Evolutionary conservation across 2,113 vertebrate species (phyloP).

Genomic region (Erpornis zantholeuca): DNA sequence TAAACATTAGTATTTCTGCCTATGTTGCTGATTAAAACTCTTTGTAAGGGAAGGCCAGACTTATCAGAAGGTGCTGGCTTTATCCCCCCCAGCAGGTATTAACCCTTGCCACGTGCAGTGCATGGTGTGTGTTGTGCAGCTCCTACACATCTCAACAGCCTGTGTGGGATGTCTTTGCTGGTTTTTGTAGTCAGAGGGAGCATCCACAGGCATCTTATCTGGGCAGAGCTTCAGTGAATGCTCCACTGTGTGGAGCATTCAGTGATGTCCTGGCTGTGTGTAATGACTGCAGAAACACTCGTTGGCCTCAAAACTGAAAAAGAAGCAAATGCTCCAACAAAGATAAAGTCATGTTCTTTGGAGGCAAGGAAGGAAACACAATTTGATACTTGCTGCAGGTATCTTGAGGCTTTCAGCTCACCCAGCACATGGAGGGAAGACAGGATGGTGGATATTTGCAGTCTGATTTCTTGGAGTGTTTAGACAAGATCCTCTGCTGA

Average conservation of each 20-base stretch:
- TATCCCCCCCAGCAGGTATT: not conserved
- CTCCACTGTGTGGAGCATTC: too few species aligned
- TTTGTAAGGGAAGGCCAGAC: not conserved
- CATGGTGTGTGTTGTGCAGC: not conserved
- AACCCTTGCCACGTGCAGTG: not conserved
- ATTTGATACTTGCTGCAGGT: not conserved
- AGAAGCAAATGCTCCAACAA: not conserved
- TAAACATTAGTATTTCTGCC: not conserved
- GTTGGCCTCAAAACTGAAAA: not conserved
- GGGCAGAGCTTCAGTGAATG: not conserved
- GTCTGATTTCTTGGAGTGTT: not conserved
- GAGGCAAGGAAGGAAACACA: not conserved
- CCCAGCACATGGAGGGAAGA: not conserved
- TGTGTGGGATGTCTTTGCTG: not conserved
- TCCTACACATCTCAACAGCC: not conserved
- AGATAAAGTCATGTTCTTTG: not conserved
- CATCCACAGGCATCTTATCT: not conserved
- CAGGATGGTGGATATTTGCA: not conserved
- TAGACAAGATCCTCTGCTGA: not conserved
- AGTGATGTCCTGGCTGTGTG: not conserved
- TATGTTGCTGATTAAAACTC: not conserved
- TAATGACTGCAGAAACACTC: not conserved
- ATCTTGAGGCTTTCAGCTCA: not conserved
- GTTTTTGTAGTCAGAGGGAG: not conserved
- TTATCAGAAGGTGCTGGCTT: not conserved